Conservation (phyloP, 2,113 vertebrate genomes). For the Spilogale gracilis region DNA sequence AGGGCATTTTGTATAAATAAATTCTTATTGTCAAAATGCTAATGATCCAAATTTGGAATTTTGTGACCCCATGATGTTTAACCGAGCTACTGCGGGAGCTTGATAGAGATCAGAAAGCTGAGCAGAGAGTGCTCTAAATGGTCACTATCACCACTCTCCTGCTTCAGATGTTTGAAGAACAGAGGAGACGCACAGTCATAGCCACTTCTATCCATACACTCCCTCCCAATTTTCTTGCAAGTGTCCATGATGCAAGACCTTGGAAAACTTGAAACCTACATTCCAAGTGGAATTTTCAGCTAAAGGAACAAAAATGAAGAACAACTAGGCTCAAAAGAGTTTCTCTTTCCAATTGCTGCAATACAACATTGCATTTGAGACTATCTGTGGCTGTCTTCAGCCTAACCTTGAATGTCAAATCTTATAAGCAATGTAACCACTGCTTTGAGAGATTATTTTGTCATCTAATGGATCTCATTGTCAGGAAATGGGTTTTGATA, state of each 20-base stretch:
- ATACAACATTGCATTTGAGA: neutral
- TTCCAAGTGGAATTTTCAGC: neutral
- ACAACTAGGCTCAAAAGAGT: neutral
- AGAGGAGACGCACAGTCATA: neutral
- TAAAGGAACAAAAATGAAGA: slow-evolving; percentile 43
- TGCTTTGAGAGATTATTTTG: slow-evolving; percentile 76
- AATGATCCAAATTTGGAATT: slow-evolving; percentile 57
- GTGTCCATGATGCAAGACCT: neutral
- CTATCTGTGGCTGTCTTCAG: slow-evolving; percentile 61
- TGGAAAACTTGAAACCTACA: neutral
- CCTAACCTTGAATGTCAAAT: slow-evolving; percentile 69
- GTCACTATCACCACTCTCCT: neutral
- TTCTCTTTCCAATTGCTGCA: neutral
- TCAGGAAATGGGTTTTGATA: slow-evolving; percentile 84
- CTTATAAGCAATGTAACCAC: slow-evolving; percentile 69
- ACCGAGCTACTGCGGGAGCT: slow-evolving; percentile 50
- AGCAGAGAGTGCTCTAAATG: neutral
- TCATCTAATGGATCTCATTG: slow-evolving; percentile 83
- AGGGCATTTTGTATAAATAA: slow-evolving; percentile 61
- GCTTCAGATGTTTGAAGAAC: neutral
- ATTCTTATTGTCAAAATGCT: slow-evolving; percentile 59
- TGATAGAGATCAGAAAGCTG: slow-evolving; percentile 41
- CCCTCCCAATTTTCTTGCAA: neutral
- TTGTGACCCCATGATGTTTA: neutral
- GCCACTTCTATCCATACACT: rapidly evolving